Base-by-base conservation (phyloP, 1,140 invertebrate species). In the Xylocopa sonorina region DNA sequence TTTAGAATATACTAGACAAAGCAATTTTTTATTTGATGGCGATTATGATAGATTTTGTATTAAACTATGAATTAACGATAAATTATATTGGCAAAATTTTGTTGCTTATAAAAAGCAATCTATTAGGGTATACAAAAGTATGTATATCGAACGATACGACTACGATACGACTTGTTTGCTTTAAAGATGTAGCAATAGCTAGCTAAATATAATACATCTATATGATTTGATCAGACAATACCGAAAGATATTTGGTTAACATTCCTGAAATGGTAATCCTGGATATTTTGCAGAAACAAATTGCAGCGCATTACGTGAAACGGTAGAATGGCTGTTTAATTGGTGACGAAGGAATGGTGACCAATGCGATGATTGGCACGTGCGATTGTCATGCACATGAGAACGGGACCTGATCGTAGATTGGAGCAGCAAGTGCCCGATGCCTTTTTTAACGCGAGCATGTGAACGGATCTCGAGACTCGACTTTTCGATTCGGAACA, bases 381-480 rank as follows among this genome's bases (percentile, higher is more conserved):
- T 38, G 16, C 6, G 16, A 55, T 18, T 29, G 29, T 67, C 21
- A 43, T 16, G 21, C 9, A 57, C 67, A 64, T 82, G 78, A n/a
- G 32, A 69, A 74, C 1, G 18, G 53, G 18, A 32, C 71, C 12
- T 79, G 62, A 41, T 21, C 14, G 16, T 41, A 51, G 27, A 71
- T 46, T 24, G 51, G 63, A 72, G 29, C 48, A 63, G 68, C 63
- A 53, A 81, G 68, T 78, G 62, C 69, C 21, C 41, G 78, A 86
- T 82, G 80, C 71, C 79, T 84, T 79, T 79, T 82, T 82, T 79
- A 73, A 84, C 84, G 62, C 82, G 62, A 84, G 82, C 76, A 82
- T 86, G 80, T 80, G 82, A 86, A 82, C 84, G 80, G 71, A 85
- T 75, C 82, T 79, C 82, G 82, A 68, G 64, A 77, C 66, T 83